Evolutionary conservation across 2,113 vertebrate species (phyloP), one percentile per base, ranked within the genome.

Genomic region (Calyptommatus sinebrachiatus): DNA sequence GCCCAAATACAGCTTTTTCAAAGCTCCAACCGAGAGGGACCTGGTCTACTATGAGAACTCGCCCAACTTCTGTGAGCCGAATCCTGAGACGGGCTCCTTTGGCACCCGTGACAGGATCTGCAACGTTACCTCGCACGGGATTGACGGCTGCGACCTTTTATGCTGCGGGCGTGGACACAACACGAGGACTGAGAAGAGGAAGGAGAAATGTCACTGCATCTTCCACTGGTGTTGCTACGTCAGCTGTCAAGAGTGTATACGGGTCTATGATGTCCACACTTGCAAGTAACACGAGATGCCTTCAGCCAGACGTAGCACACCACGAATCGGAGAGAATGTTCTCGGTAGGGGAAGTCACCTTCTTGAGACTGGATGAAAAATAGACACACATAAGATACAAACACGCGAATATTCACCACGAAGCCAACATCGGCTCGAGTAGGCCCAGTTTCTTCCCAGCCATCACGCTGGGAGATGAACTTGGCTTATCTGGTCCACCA

Each of bases 201-300:
- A 93, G 14, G 96, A 96, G 85, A 96, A 96, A 63, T 96, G 96
- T 0, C 95, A 93, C 76, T 96, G 96, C 16, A 93, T 96, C 84
- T 96, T 96, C 84, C 96, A 96, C 86, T 96, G 96, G 96, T 96
- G 96, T 83, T 96, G 96, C 90, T 96, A 96, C 0, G 96, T 96
- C 53, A 95, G 96, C 89, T 96, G 96, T 82, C 96, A 96, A 83
- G 96, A 96, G 84, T 96, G 96, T 78, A 87, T 91, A 78, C 93
- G 95, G n/a, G 90, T 95, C 78, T 95, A 96, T 4, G 95, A 96
- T 0, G 95, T 96, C 81, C 96, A 96, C 88, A 96, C 96, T 4
- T 96, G 96, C 92, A 96, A 96, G 84, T 96, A 96, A 88, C 78
- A 7, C 16, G 1, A 76, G 31, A 24, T 63, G 11, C 67, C 73